phyloP scores from a whole-genome alignment of 1,140 invertebrate genomes.

The Drosophila orena region DNA sequence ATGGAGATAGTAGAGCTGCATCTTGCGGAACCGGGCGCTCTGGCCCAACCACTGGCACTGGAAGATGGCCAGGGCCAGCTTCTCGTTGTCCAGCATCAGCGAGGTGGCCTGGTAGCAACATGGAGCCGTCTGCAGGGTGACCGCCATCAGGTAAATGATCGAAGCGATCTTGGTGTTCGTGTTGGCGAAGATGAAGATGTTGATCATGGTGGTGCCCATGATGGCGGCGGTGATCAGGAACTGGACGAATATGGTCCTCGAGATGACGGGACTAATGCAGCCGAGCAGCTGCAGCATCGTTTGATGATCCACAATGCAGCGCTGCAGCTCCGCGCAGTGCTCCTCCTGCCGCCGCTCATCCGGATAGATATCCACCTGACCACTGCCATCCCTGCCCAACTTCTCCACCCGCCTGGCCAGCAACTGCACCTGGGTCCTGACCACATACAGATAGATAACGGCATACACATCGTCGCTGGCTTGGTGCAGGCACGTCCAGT shows the following conservation, averaged over 20 bases:
- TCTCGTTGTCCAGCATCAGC: conserved; percentile 46
- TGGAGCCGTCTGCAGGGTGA: conserved; percentile 55
- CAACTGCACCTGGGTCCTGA: conserved; percentile 44
- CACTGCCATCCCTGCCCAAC: conserved; percentile 3
- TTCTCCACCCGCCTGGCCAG: conserved; percentile 28
- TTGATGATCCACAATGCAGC: conserved; percentile 57
- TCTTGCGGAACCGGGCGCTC: conserved; percentile 40
- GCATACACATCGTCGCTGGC: conserved; percentile 61
- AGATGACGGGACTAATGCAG: conserved; percentile 53
- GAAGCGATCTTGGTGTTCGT: conserved; percentile 49
- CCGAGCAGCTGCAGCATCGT: conserved; percentile 40
- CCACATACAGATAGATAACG: conserved; percentile 53
- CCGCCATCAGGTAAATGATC: conserved; percentile 51
- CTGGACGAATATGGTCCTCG: conserved; percentile 62
- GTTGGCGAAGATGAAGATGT: conserved; percentile 61
- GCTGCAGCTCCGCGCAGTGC: conserved; percentile 42
- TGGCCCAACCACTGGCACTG: conserved; percentile 60
- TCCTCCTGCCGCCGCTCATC: conserved; percentile 20
- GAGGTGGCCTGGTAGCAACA: conserved; percentile 60
- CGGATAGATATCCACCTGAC: not conserved
- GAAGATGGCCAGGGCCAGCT: conserved; percentile 50
- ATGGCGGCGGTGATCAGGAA: conserved; percentile 61
- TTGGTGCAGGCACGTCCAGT: conserved; percentile 61
- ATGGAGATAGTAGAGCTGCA: conserved; percentile 60
- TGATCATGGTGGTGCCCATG: conserved; percentile 58